Evolutionary conservation across 2,888 invertebrate species (phyloP).

Genomic region (Dione juno): DNA sequence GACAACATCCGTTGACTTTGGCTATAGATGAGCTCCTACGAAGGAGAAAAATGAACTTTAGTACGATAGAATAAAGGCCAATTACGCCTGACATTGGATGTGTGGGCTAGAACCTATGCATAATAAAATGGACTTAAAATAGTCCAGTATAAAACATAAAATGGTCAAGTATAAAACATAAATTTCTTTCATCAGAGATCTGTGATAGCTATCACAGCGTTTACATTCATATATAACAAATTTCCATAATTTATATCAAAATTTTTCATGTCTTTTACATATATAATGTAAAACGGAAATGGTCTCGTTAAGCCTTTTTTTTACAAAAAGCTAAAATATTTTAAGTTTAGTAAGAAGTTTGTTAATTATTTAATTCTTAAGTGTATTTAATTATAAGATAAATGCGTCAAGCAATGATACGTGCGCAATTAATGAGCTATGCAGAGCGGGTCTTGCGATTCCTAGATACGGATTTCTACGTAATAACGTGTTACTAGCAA

Average conservation of each 20-base stretch:
- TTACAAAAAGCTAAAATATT: not conserved
- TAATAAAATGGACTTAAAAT: conserved; percentile 12
- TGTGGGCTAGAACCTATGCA: conserved; percentile 29
- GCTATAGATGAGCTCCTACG: conserved; percentile 84
- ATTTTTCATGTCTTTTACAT: not conserved
- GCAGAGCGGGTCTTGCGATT: conserved; percentile 20
- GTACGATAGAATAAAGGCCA: conserved; percentile 69
- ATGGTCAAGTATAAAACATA: too few species aligned
- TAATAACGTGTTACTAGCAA: conserved; percentile 24
- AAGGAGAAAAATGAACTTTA: conserved; percentile 82
- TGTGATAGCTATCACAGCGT: not conserved
- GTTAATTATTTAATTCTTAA: conserved; percentile 20
- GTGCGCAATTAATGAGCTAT: conserved; percentile 22
- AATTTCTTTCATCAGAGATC: not conserved
- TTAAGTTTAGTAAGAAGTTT: not conserved
- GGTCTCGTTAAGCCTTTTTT: not conserved
- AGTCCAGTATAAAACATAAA: not conserved
- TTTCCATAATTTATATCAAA: not conserved
- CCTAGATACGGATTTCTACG: conserved; percentile 23
- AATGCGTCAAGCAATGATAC: conserved; percentile 30
- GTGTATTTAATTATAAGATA: conserved; percentile 20
- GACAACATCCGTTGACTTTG: conserved; percentile 84
- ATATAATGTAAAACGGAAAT: not conserved
- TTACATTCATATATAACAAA: not conserved
- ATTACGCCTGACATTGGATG: conserved; percentile 58